Conservation (phyloP, 2,888 invertebrate genomes). For the Fragum whitleyi region DNA sequence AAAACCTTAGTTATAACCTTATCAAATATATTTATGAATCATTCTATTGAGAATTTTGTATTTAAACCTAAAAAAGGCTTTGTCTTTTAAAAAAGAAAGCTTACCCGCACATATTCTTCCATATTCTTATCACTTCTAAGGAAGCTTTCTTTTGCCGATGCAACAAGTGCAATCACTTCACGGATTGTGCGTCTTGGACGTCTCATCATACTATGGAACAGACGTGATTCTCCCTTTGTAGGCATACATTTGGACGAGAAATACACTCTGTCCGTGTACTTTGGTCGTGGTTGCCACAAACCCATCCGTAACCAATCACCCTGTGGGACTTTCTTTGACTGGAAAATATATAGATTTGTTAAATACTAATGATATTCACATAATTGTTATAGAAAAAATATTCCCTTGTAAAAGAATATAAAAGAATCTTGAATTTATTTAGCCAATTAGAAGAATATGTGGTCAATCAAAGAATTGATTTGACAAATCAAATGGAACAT, state of each 20-base stretch:
- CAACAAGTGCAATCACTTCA: constrained; percentile 75
- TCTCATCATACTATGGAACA: constrained; percentile 79
- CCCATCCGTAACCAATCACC: constrained; percentile 82
- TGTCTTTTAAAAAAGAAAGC: too few relatives aligned
- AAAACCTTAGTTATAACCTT: too few relatives aligned
- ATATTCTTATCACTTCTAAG: constrained; percentile 79
- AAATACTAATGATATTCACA: too few relatives aligned
- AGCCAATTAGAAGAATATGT: too few relatives aligned
- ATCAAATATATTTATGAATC: too few relatives aligned
- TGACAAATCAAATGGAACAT: too few relatives aligned
- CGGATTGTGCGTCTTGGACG: constrained; percentile 75
- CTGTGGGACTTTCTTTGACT: constrained; percentile 81
- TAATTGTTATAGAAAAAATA: too few relatives aligned
- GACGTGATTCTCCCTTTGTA: constrained; percentile 77
- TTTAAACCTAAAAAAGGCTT: too few relatives aligned
- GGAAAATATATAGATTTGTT: constrained; percentile 16
- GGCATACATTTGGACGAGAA: constrained; percentile 80
- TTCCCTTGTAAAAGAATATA: too few relatives aligned
- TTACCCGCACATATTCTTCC: constrained; percentile 81
- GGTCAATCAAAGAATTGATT: too few relatives aligned
- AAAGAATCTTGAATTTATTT: too few relatives aligned
- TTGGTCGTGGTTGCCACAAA: constrained; percentile 79
- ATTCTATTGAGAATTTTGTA: too few relatives aligned
- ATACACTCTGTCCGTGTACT: constrained; percentile 81
- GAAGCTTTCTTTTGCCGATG: constrained; percentile 78